Percentiles rank a stretch among this genome's conserved stretches.
phyloP scores from a whole-genome alignment of 2,888 invertebrate genomes.

The Seira musarum region DNA sequence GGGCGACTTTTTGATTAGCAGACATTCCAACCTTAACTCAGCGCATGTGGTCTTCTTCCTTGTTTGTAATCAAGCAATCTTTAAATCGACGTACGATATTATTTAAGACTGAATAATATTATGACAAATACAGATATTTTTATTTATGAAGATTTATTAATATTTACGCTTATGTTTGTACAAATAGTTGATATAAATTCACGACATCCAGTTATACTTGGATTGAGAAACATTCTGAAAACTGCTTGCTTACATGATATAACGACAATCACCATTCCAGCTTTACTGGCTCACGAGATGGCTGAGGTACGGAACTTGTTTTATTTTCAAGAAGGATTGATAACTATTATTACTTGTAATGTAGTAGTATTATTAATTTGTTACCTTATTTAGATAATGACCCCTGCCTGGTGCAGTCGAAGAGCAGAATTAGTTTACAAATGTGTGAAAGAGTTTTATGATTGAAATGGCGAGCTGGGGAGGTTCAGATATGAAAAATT shows the following conservation, averaged over 20 bases:
- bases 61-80: constrained; percentile 78
- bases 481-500: constrained; percentile 89
- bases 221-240: constrained; percentile 94
- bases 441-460: constrained; percentile 99
- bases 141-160: no score
- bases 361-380: constrained; percentile 10
- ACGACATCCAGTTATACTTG: constrained; percentile 94
- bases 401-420: constrained; percentile 95
- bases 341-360: no score
- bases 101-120: not conserved
- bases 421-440: constrained; percentile 98
- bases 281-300: constrained; percentile 93
- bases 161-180: no score
- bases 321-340: no score
- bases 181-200: constrained; percentile 93
- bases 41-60: constrained; percentile 97
- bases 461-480: constrained; percentile 98
- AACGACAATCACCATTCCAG: constrained; percentile 92
- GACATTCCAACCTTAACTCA: constrained; percentile 94
- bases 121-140: not conserved
- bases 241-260: constrained; percentile 96
- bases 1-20: constrained; percentile 89
- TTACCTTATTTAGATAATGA: constrained; percentile 83
- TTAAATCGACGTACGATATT: constrained; percentile 63
- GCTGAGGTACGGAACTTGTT: constrained; percentile 84